These are phyloP conservation scores for Diploptera punctata DNA, from an alignment of 2,888 invertebrate species.

Conservation along the genomic window DNA sequence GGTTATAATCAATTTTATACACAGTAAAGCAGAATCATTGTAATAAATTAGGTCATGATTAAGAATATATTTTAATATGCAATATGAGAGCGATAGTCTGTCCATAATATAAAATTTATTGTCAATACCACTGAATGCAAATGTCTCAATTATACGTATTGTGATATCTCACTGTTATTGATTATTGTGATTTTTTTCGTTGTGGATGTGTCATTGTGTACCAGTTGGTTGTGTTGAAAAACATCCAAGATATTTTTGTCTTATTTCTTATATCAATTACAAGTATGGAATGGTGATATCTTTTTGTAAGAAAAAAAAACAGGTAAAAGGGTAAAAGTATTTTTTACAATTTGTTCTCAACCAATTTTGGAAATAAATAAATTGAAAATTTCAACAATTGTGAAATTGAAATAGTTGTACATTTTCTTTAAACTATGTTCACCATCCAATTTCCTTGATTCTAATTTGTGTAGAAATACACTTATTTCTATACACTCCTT, in stretches of 20 bases:
- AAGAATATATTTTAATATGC: too few relatives aligned
- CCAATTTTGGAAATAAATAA: conserved; percentile 37
- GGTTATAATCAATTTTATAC: too few relatives aligned
- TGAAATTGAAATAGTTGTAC: too few relatives aligned
- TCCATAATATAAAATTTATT: background rate
- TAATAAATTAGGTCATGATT: too few relatives aligned
- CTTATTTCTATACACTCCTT: too few relatives aligned
- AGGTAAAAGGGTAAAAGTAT: conserved; percentile 38
- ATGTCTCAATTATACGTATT: background rate
- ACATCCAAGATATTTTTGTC: conserved; percentile 23
- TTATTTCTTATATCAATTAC: conserved; percentile 22
- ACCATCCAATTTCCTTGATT: too few relatives aligned
- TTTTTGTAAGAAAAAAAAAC: conserved; percentile 38
- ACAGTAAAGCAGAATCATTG: too few relatives aligned
- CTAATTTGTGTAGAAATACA: too few relatives aligned
- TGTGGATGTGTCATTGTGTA: background rate
- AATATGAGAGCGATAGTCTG: background rate
- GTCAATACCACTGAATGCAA: too few relatives aligned
- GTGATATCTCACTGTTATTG: conserved; percentile 16
- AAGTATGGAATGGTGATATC: conserved; percentile 30
- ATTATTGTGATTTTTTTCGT: conserved; percentile 18
- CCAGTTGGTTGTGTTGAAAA: conserved; percentile 25
- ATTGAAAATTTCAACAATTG: conserved; percentile 2
- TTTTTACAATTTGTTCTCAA: conserved; percentile 39
- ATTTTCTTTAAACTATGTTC: too few relatives aligned